Evolutionary conservation across 1,140 invertebrate species (phyloP).

Genomic region (Bombus vancouverensis): DNA sequence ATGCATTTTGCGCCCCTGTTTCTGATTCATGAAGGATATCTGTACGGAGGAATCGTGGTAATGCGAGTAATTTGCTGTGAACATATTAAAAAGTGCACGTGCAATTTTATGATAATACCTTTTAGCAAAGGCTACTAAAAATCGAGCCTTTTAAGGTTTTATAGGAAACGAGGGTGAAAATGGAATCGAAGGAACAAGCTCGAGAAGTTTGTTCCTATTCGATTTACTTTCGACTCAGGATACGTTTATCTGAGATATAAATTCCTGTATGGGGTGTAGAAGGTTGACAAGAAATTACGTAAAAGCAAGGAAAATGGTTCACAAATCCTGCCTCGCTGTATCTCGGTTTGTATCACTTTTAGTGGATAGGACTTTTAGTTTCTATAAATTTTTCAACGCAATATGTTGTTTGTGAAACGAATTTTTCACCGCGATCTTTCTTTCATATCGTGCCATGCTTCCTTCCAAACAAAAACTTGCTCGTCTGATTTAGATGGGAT

Average conservation of each 20-base stretch:
- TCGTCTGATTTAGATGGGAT: not conserved
- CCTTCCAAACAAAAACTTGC: too few relatives aligned
- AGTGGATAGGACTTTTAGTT: not conserved
- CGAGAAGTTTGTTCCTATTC: not conserved
- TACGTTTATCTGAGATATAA: slow-evolving; percentile 24
- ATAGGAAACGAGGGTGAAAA: not conserved
- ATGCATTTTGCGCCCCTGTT: not conserved
- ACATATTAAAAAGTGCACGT: not conserved
- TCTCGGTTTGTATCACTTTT: slow-evolving; percentile 3
- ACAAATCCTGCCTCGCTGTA: not conserved
- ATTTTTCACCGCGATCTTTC: too few relatives aligned
- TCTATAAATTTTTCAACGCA: not conserved
- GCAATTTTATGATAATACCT: too few relatives aligned
- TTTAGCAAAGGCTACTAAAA: too few relatives aligned
- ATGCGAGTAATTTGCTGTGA: not conserved
- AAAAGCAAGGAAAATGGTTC: slow-evolving; percentile 1
- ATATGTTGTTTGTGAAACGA: not conserved
- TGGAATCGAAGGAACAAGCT: not conserved
- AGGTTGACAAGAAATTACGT: not conserved
- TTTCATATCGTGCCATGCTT: too few relatives aligned
- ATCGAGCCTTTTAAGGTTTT: too few relatives aligned
- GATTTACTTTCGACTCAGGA: not conserved
- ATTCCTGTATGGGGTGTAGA: not conserved
- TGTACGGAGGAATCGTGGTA: not conserved
- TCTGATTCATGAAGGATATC: not conserved